Percentiles rank a stretch among this genome's conserved stretches.
Evolutionary conservation across 2,888 invertebrate species (phyloP).

Genomic region (Drosophila conformis): DNA sequence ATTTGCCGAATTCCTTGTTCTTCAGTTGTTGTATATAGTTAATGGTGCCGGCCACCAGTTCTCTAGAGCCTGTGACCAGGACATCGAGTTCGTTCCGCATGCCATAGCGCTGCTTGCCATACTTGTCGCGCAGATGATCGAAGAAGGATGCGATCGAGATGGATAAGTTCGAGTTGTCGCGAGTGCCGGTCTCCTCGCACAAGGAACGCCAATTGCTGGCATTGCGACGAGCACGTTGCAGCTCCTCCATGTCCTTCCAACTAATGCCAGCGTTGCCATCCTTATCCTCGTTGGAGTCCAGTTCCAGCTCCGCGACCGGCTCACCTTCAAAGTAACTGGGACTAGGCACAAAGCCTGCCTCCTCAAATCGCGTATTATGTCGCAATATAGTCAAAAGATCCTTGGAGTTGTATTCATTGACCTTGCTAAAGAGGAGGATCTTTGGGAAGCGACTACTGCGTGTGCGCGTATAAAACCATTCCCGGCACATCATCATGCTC

Average conservation of each 20-base stretch:
- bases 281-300: slow-evolving; percentile 6
- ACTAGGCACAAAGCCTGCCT: slow-evolving; percentile 66
- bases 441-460: slow-evolving; percentile 65
- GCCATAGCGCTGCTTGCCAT: slow-evolving; percentile 61
- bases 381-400: slow-evolving; percentile 64
- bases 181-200: slow-evolving; percentile 63
- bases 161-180: slow-evolving; percentile 59
- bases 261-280: slow-evolving; percentile 32
- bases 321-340: slow-evolving; percentile 64
- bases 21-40: slow-evolving; percentile 47
- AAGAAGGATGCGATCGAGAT: slow-evolving; percentile 61
- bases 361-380: slow-evolving; percentile 62
- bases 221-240: slow-evolving; percentile 64
- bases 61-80: slow-evolving; percentile 66
- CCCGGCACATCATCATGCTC: slow-evolving; percentile 73
- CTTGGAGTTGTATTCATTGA: slow-evolving; percentile 71
- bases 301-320: slow-evolving; percentile 13
- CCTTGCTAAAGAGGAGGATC: slow-evolving; percentile 63
- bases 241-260: slow-evolving; percentile 71
- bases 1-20: slow-evolving; percentile 23
- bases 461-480: slow-evolving; percentile 62
- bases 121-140: slow-evolving; percentile 59
- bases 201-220: slow-evolving; percentile 65
- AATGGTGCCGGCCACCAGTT: slow-evolving; percentile 62
- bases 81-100: slow-evolving; percentile 69